phyloP scores from a whole-genome alignment of 2,888 invertebrate genomes.

The Molorchus minor region DNA sequence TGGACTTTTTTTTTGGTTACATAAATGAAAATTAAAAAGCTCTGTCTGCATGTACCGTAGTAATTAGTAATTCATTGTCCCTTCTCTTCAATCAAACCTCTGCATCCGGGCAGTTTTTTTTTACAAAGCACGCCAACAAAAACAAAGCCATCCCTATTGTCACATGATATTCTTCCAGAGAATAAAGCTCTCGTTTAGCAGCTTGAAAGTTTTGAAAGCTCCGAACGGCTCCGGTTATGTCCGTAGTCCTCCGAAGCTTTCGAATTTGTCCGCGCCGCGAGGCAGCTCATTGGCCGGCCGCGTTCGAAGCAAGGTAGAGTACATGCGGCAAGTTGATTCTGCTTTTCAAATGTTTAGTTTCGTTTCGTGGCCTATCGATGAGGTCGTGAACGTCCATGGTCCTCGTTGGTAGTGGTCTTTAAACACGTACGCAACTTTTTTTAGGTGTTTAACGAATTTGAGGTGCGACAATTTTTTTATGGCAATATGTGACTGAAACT shows the following conservation, averaged over 20 bases:
- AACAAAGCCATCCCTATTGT: slow-evolving; percentile 7
- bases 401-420: slow-evolving; percentile 20
- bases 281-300: slow-evolving; percentile 36
- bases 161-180: slow-evolving; percentile 3
- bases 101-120: no score
- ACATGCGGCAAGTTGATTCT: slow-evolving; percentile 30
- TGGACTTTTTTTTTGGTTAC: no score
- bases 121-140: no score
- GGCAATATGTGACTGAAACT: slow-evolving; percentile 4
- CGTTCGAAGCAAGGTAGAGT: slow-evolving; percentile 36
- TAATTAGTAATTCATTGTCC: no score
- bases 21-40: no score
- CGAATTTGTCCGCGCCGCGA: slow-evolving; percentile 23
- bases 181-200: background rate
- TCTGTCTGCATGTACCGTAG: no score
- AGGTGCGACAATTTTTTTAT: background rate
- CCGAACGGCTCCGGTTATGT: slow-evolving; percentile 14
- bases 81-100: no score
- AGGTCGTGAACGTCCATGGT: slow-evolving; percentile 23
- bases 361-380: slow-evolving; percentile 30
- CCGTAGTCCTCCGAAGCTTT: slow-evolving; percentile 24
- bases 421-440: slow-evolving; percentile 18
- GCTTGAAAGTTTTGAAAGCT: slow-evolving; percentile 36
- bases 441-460: background rate
- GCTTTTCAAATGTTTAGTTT: slow-evolving; percentile 37